These are phyloP conservation scores for Dufourea novaeangliae DNA, from an alignment of 1,140 invertebrate species.

Conservation along the genomic window DNA sequence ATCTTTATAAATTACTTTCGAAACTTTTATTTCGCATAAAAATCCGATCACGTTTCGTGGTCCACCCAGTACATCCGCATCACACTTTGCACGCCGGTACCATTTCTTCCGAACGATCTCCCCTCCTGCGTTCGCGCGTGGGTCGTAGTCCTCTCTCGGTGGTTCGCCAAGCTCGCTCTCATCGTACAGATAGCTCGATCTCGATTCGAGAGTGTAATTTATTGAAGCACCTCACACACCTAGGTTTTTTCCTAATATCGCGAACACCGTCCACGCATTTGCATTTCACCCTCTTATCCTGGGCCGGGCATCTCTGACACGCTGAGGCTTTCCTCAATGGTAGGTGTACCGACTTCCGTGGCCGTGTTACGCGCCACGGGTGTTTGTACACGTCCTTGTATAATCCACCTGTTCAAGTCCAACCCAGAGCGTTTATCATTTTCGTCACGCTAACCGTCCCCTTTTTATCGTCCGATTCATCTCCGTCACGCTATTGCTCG, in stretches of 20 bases:
- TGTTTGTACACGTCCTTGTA: slow-evolving; percentile 29
- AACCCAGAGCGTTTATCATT: slow-evolving; percentile 37
- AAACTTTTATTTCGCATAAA: no score
- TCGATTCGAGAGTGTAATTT: slow-evolving; percentile 22
- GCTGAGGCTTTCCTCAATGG: slow-evolving; percentile 18
- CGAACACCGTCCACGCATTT: slow-evolving; percentile 6
- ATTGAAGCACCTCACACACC: background rate
- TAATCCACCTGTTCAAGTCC: slow-evolving; percentile 43
- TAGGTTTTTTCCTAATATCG: background rate
- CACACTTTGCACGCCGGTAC: no score
- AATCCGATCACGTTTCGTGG: no score
- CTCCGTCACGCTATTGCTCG: slow-evolving; percentile 29
- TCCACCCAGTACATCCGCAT: no score
- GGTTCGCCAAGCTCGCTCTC: background rate
- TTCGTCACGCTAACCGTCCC: slow-evolving; percentile 35
- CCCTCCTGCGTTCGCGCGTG: background rate
- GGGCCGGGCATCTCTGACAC: slow-evolving; percentile 17
- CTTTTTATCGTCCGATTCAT: background rate
- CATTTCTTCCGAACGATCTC: background rate
- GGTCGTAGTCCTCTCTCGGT: background rate
- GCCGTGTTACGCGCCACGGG: background rate
- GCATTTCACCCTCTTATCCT: slow-evolving; percentile 34
- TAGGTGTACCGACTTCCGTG: slow-evolving; percentile 37
- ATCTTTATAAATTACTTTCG: no score
- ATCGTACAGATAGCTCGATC: background rate